A percentile compares a stretch with the other conserved stretches of the same genome.
These are phyloP conservation scores for Ceratina australensis DNA, from an alignment of 1,140 invertebrate species.

Conservation along the genomic window DNA sequence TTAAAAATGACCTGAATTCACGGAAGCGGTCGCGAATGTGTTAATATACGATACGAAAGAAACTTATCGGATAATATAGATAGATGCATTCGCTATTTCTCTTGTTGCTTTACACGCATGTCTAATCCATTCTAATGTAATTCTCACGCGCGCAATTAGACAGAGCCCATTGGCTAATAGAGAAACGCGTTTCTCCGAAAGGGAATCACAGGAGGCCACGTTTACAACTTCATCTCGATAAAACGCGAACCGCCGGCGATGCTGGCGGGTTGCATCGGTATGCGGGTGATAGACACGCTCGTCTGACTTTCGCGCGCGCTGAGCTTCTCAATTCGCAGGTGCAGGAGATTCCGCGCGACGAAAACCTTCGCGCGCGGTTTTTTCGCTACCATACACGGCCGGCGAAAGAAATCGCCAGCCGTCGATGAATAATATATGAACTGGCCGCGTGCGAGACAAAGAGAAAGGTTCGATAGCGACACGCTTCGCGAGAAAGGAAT, in stretches of 20 bases:
- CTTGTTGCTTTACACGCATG: no score
- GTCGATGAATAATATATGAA: constrained; percentile 39
- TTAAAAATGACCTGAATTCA: no score
- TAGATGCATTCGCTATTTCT: no score
- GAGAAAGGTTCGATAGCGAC: neutral
- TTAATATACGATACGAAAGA: no score
- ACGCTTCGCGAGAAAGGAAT: constrained; percentile 17
- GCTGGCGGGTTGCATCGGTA: constrained; percentile 28
- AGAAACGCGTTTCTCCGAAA: no score
- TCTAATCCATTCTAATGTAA: no score
- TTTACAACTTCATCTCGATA: constrained; percentile 12
- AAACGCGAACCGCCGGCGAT: neutral
- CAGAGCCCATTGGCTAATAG: no score
- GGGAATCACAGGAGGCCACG: no score
- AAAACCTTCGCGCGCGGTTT: neutral
- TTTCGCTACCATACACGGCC: constrained; percentile 10
- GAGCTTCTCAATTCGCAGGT: constrained; percentile 15
- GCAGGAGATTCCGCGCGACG: constrained; percentile 5
- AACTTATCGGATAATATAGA: no score
- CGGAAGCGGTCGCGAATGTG: no score
- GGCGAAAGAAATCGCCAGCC: constrained; percentile 13
- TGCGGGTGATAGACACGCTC: neutral
- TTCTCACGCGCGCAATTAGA: no score
- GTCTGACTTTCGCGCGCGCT: constrained; percentile 12
- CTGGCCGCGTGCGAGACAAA: constrained; percentile 1